These are phyloP conservation scores for Catocala fraxini DNA, from an alignment of 2,888 invertebrate genomes.

Conservation along the genomic window DNA sequence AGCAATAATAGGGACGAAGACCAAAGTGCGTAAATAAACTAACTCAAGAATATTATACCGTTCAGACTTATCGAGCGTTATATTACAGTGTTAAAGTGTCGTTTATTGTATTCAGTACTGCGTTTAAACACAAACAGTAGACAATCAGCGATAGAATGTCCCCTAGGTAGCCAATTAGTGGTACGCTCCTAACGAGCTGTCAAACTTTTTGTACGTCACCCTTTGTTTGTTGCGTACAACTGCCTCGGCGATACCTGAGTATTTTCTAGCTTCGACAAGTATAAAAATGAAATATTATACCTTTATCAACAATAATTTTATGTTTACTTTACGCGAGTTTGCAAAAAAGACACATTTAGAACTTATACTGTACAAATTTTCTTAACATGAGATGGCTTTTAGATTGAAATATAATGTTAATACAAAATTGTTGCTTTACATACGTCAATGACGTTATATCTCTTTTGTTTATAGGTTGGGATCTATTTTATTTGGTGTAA, in stretches of 20 bases:
- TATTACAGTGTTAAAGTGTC: slow-evolving; percentile 13
- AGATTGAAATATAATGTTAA: too few species aligned
- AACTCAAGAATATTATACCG: too few species aligned
- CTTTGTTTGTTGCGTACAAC: slow-evolving; percentile 62
- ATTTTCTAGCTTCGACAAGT: slow-evolving; percentile 27
- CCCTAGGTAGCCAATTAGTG: slow-evolving; percentile 79
- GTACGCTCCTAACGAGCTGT: slow-evolving; percentile 74
- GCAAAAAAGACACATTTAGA: too few species aligned
- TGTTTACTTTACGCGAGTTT: too few species aligned
- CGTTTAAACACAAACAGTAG: slow-evolving; percentile 44
- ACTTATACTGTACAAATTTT: too few species aligned
- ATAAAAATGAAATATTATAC: slow-evolving; percentile 39
- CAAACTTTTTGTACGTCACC: slow-evolving; percentile 77
- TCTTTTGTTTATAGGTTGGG: too few species aligned
- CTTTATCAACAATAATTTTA: slow-evolving; percentile 29
- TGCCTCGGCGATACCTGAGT: slow-evolving; percentile 43
- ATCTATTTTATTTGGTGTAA: too few species aligned
- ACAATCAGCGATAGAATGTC: slow-evolving; percentile 49
- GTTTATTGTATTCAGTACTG: slow-evolving; percentile 26
- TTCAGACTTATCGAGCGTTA: background rate
- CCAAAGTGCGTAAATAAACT: too few species aligned
- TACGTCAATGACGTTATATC: too few species aligned
- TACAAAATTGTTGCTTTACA: too few species aligned
- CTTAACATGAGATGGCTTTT: too few species aligned
- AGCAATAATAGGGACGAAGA: too few species aligned